Conservation (phyloP, 2,888 invertebrate species). For the Drosophila nr. fundita region DNA sequence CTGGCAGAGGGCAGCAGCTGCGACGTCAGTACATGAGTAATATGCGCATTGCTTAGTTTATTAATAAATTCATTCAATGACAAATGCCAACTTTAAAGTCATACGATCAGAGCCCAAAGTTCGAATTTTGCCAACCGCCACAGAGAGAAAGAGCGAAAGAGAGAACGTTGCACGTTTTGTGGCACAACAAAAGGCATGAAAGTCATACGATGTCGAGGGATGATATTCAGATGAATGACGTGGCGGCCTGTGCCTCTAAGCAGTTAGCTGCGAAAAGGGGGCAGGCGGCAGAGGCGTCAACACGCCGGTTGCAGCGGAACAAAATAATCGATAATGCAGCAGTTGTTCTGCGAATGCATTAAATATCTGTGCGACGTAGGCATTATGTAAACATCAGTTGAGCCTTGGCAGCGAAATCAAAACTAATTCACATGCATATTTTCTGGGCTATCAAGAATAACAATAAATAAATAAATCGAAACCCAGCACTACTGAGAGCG, state of each 20-base stretch:
- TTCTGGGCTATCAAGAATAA: constrained; percentile 4
- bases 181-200: constrained; percentile 41
- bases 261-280: not conserved
- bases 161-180: constrained; percentile 41
- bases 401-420: constrained; percentile 30
- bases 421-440: constrained; percentile 23
- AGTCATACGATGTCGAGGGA: constrained; percentile 48
- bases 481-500: constrained; percentile 11
- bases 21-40: constrained; percentile 57
- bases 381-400: constrained; percentile 52
- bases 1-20: constrained; percentile 10
- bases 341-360: constrained; percentile 39
- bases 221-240: constrained; percentile 47
- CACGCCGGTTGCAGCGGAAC: constrained; percentile 49
- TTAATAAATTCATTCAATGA: constrained; percentile 49
- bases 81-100: constrained; percentile 63
- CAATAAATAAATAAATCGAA: constrained; percentile 20
- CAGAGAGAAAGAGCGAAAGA: constrained; percentile 21
- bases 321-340: constrained; percentile 51
- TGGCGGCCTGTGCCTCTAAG: constrained; percentile 30
- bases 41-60: constrained; percentile 38
- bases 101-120: constrained; percentile 63
- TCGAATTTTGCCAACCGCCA: constrained; percentile 31
- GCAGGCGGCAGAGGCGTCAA: constrained; percentile 23
- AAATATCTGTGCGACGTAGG: constrained; percentile 38